Conservation (phyloP, 1,140 invertebrate species). For the Antheraea mylitta region DNA sequence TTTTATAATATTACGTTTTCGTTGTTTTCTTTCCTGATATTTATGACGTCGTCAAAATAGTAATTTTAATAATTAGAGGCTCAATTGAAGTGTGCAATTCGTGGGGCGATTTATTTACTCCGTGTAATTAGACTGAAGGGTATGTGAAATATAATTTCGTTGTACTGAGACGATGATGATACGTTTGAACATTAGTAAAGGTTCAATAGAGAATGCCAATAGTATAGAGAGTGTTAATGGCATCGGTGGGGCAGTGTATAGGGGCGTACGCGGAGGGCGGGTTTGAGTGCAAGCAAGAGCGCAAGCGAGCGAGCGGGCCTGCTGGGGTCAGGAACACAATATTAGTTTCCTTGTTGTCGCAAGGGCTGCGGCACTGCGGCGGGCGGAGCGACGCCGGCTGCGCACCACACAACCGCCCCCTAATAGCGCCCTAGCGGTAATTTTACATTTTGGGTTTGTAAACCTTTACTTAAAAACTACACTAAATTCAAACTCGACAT, state of each 20-base stretch:
- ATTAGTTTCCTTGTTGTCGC: constrained; percentile 80
- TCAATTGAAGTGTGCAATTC: too few relatives aligned
- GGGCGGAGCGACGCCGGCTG: constrained; percentile 70
- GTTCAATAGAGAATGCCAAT: constrained; percentile 19
- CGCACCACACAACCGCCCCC: constrained; percentile 67
- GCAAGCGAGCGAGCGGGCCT: constrained; percentile 46
- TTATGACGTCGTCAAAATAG: too few relatives aligned
- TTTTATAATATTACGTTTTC: not conserved
- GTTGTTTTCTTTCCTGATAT: not conserved
- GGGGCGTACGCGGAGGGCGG: constrained; percentile 44
- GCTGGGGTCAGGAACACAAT: constrained; percentile 76
- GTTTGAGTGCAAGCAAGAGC: constrained; percentile 54
- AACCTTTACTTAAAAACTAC: constrained; percentile 76
- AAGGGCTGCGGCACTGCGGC: constrained; percentile 76
- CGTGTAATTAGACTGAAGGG: too few relatives aligned
- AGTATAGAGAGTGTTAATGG: constrained; percentile 21
- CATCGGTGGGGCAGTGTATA: constrained; percentile 20
- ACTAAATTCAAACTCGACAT: constrained; percentile 39
- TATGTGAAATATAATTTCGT: too few relatives aligned
- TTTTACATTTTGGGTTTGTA: constrained; percentile 78
- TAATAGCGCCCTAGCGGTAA: constrained; percentile 76
- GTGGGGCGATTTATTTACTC: too few relatives aligned
- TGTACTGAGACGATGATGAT: too few relatives aligned
- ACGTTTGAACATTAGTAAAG: constrained; percentile 23
- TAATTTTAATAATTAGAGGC: too few relatives aligned